A percentile compares a stretch with the other conserved stretches of the same genome.
Conservation (phyloP, 1,140 invertebrate genomes). For the Pseudachorutes palmiensis region DNA sequence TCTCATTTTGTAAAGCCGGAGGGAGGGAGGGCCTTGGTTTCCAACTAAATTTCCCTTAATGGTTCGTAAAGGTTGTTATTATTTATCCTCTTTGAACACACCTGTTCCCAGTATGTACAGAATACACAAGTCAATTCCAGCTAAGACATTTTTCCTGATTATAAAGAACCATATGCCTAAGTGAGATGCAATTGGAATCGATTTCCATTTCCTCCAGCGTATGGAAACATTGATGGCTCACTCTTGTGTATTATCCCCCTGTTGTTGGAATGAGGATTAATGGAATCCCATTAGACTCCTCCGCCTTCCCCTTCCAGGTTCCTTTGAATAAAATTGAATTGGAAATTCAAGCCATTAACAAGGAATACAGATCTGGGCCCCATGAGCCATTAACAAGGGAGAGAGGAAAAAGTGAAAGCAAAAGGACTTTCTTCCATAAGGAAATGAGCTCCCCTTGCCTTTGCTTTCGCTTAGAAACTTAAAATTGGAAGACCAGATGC, state of each 20-base stretch:
- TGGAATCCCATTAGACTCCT: background rate
- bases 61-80: too few relatives aligned
- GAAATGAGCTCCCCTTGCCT: constrained; percentile 1
- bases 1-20: too few relatives aligned
- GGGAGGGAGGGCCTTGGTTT: too few relatives aligned
- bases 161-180: too few relatives aligned
- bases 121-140: too few relatives aligned
- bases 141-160: too few relatives aligned
- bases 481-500: background rate
- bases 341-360: constrained; percentile 6
- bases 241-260: too few relatives aligned
- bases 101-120: too few relatives aligned
- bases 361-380: background rate
- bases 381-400: too few relatives aligned
- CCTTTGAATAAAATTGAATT: constrained; percentile 13
- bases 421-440: constrained; percentile 4
- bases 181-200: background rate
- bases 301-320: background rate
- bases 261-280: background rate
- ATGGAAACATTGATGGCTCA: background rate
- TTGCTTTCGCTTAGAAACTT: background rate
- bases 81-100: too few relatives aligned
- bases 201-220: background rate
- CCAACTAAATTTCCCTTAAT: too few relatives aligned
- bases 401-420: constrained; percentile 4